Evolutionary conservation across 2,888 invertebrate species (phyloP), one percentile per base, ranked within the genome.

Genomic region (Torymus aiolomorphi): DNA sequence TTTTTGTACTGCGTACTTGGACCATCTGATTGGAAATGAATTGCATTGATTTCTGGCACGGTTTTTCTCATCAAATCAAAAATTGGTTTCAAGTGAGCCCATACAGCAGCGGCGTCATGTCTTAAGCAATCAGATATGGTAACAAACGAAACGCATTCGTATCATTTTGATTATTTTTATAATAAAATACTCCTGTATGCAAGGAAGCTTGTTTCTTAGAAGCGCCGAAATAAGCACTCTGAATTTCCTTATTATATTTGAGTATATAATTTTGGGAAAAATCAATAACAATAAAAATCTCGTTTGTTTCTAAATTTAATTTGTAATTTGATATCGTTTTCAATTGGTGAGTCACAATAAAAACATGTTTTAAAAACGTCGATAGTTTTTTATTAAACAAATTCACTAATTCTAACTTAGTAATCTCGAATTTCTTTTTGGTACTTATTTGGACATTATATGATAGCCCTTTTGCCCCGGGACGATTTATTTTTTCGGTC

Each of bases 261-360:
- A 54, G 65, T 42, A 49, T 20, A 71, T 80, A 80, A 74, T 80
- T 78, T 70, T 82, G 63, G 2, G 78, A 82, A 65, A 78, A 82
- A 62, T 80, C 80, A n/a, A n/a, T n/a, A n/a, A n/a, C n/a, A n/a
- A n/a, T n/a, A n/a, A n/a, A n/a, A n/a, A n/a, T n/a, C n/a, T n/a
- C n/a, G n/a, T n/a, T n/a, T n/a, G n/a, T n/a, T n/a, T n/a, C n/a
- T n/a, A n/a, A n/a, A n/a, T n/a, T n/a, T n/a, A n/a, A n/a, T n/a
- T n/a, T n/a, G n/a, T n/a, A n/a, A n/a, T n/a, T n/a, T n/a, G n/a
- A n/a, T n/a, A n/a, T n/a, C n/a, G 31, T 56, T 54, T 76, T 67
- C 20, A 67, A 71, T 49, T 81, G 78, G 69, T 76, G 78, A 54
- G 52, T 69, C 24, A 42, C 59, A 57, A 71, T 62, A 18, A 18